Evolutionary conservation across 2,113 vertebrate species (phyloP), one percentile per base, ranked within the genome.

Genomic region (Macheiramphus alcinus): DNA sequence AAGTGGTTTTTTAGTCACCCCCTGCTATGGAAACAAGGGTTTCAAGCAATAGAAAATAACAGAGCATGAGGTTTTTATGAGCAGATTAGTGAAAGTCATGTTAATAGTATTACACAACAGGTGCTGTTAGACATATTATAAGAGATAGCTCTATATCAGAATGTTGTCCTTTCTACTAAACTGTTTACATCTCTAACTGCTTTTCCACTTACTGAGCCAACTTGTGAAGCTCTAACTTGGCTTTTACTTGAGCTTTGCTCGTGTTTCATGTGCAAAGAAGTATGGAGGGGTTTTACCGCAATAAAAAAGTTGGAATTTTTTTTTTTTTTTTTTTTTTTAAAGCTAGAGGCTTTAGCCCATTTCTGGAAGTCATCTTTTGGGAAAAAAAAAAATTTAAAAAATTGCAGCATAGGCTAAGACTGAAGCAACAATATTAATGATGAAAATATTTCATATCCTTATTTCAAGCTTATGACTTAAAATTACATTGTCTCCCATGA

Each of bases 11-110:
- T 80, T n/a, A 83, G 58, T 36, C 40, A 66, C 19, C 21, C 70
- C 38, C 13, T 91, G 45, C 43, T 75, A 66, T 47, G 23, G 58
- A 90, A 91, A 83, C 3, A 87, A 17, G 19, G 74, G 65, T 96
- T 96, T 90, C 22, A 91, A 94, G 91, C 67, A 93, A 94, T 5
- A 67, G 71, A 66, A 62, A 84, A 82, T 90, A 84, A 62, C 62
- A 58, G 70, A 72, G 10, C 38, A 43, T 34, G 45, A 78, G 31
- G 26, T 47, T 82, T 96, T 89, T 93, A 55, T 0, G 1, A 70
- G 70, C 50, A 74, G 40, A 42, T 87, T 82, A 96, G 55, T 90
- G 68, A 68, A 89, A 93, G 40, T 81, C 19, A 32, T 82, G 78
- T 91, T 91, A 94, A 93, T 72, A 65, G 8, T 71, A 47, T 72